These are phyloP conservation scores for Oligia strigilis DNA, from an alignment of 2,888 invertebrate genomes.

Conservation along the genomic window DNA sequence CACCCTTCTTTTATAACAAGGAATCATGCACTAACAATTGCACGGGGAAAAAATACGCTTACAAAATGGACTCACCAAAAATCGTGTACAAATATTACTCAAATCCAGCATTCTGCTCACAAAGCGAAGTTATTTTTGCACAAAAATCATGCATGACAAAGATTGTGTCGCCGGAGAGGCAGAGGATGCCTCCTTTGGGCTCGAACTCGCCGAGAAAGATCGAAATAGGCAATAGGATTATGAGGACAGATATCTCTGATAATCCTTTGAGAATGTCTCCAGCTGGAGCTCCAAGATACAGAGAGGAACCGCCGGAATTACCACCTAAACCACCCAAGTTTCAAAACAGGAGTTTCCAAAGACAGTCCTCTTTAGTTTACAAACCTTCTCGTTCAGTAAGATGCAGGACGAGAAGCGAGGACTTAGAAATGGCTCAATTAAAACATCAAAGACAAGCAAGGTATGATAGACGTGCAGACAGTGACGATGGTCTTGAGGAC, in stretches of 20 bases:
- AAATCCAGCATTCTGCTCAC: conserved; percentile 95
- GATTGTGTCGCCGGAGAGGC: conserved; percentile 77
- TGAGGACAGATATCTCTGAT: conserved; percentile 87
- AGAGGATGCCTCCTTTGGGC: conserved; percentile 85
- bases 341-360: conserved; percentile 80
- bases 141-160: conserved; percentile 84
- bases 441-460: conserved; percentile 75
- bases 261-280: conserved; percentile 85
- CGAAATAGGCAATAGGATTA: conserved; percentile 82
- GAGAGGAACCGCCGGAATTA: conserved; percentile 85
- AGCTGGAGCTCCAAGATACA: conserved; percentile 72
- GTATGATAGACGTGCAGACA: conserved; percentile 81
- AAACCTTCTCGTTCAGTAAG: conserved; percentile 86
- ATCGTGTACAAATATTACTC: conserved; percentile 92
- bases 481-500: conserved; percentile 82
- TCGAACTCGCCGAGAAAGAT: conserved; percentile 86
- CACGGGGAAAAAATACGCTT: conserved; percentile 78
- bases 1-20: conserved; percentile 74
- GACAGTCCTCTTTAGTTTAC: conserved; percentile 87
- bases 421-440: conserved; percentile 88
- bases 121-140: conserved; percentile 92
- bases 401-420: conserved; percentile 84
- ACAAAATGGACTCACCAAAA: conserved; percentile 88
- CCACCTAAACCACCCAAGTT: conserved; percentile 87
- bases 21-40: conserved; percentile 76